Percentiles rank a stretch among this genome's conserved stretches.
phyloP scores from a whole-genome alignment of 64 coral and sea anemone species.

The Trachythela sp. region DNA sequence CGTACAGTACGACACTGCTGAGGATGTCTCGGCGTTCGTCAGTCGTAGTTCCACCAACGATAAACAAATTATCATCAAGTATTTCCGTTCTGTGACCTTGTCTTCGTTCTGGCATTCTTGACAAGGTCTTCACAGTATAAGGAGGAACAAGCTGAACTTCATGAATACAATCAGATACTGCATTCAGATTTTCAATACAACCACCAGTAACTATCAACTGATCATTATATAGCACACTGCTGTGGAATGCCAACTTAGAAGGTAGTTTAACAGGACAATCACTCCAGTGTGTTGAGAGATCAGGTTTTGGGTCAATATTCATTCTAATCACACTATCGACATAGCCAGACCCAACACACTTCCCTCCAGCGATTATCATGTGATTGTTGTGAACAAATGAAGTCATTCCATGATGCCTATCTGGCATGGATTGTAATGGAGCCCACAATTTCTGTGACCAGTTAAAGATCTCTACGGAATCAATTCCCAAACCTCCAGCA shows the following conservation, averaged over 20 bases:
- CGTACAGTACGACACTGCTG: not conserved
- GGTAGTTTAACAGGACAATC: not conserved
- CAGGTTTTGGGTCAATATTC: not conserved
- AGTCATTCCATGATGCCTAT: not conserved
- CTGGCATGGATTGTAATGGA: not conserved
- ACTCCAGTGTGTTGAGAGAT: not conserved
- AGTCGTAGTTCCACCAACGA: not conserved
- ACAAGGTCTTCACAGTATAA: not conserved
- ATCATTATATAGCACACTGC: not conserved
- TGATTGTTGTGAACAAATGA: not conserved
- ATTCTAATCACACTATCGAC: not conserved
- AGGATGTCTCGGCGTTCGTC: not conserved
- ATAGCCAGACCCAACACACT: not conserved
- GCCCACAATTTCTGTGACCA: not conserved
- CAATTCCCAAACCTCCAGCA: not conserved
- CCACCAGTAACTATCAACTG: not conserved
- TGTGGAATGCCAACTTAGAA: not conserved
- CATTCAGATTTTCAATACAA: not conserved
- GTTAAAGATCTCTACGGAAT: not conserved
- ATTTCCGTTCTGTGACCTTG: not conserved
- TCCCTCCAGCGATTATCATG: not conserved
- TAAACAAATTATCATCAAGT: not conserved
- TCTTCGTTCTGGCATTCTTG: not conserved
- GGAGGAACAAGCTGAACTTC: not conserved
- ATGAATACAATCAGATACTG: not conserved